Evolutionary conservation across 2,797 vertebrate genomes (phyloP).

Genomic region (Tarsius wallacei): DNA sequence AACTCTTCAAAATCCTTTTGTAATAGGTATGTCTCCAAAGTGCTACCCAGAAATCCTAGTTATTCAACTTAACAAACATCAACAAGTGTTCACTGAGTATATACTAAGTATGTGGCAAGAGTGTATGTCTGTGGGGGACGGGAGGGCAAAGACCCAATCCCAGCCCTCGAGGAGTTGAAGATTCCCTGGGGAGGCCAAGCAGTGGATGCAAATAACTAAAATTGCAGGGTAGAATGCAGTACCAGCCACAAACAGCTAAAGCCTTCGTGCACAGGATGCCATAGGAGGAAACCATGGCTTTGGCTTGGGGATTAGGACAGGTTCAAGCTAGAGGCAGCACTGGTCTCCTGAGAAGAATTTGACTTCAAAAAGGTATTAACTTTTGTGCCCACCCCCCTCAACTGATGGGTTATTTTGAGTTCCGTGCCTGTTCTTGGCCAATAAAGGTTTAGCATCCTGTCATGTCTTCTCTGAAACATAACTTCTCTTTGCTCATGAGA

Average conservation of each 20-base stretch:
- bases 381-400: background rate
- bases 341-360: background rate
- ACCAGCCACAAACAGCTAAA: conserved; percentile 4
- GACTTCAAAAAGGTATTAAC: background rate
- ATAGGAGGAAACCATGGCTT: conserved; percentile 19
- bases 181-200: background rate
- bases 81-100: background rate
- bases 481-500: background rate
- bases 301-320: background rate
- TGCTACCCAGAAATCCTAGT: background rate
- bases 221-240: background rate
- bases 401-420: background rate
- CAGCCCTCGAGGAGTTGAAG: background rate
- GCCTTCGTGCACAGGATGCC: background rate
- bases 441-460: background rate
- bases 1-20: background rate
- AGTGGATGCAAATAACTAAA: conserved; percentile 30
- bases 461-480: background rate
- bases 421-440: background rate
- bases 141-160: background rate
- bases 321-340: background rate
- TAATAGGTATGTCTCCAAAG: background rate
- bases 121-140: background rate
- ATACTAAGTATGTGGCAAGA: background rate
- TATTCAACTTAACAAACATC: background rate